Percentiles rank a stretch among this genome's conserved stretches.
Evolutionary conservation across 2,888 invertebrate species (phyloP).

Genomic region (Chrysolina haemoptera): DNA sequence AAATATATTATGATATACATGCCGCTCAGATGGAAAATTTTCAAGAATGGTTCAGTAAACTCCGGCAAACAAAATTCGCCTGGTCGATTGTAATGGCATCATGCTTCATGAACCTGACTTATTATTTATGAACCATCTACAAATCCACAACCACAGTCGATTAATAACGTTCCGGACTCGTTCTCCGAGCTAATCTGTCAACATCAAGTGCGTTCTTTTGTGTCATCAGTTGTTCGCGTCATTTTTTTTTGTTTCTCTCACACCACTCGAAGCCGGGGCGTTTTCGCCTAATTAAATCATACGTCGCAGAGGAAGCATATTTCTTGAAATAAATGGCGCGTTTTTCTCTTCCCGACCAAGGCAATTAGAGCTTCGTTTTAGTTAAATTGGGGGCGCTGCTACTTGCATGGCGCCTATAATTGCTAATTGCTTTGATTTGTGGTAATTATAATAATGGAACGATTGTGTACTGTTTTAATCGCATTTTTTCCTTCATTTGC

Average conservation of each 20-base stretch:
- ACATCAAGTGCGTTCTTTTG: constrained; percentile 44
- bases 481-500: too few relatives aligned
- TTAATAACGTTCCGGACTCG: constrained; percentile 55
- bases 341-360: constrained; percentile 6
- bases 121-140: constrained; percentile 55
- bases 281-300: constrained; percentile 26
- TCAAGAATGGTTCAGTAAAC: not conserved
- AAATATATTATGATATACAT: too few relatives aligned
- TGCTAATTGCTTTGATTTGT: not conserved
- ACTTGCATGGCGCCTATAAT: constrained; percentile 1
- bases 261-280: not conserved
- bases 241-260: constrained; percentile 29
- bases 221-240: constrained; percentile 36
- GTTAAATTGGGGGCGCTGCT: not conserved
- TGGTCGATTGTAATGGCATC: constrained; percentile 32
- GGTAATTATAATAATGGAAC: too few relatives aligned
- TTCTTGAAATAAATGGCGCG: constrained; percentile 39
- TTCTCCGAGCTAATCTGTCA: constrained; percentile 57
- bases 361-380: constrained; percentile 15
- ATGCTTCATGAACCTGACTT: constrained; percentile 50
- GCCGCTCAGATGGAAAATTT: too few relatives aligned
- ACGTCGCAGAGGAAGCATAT: constrained; percentile 38
- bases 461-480: too few relatives aligned
- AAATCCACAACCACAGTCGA: constrained; percentile 53
- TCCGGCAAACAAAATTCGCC: constrained; percentile 6